Conservation (phyloP, 2,797 vertebrate genomes). For the Ctenopoma kingsleyae region DNA sequence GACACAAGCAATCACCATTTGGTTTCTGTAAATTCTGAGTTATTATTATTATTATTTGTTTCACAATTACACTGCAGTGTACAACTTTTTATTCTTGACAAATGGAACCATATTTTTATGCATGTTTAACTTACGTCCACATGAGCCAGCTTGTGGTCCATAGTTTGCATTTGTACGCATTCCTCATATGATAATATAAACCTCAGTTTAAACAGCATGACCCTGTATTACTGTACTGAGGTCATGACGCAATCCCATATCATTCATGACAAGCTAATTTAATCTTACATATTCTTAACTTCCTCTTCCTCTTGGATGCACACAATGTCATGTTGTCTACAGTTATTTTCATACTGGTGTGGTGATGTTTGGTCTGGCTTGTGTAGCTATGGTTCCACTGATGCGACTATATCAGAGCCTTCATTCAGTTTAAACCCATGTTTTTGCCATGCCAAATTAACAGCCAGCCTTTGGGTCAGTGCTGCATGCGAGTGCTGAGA, state of each 20-base stretch:
- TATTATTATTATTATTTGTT: neutral
- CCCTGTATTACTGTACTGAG: neutral
- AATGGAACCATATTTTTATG: too few relatives aligned
- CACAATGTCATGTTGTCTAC: conserved; percentile 1
- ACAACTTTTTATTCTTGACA: too few relatives aligned
- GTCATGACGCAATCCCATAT: neutral
- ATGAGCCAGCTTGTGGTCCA: neutral
- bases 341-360: conserved; percentile 37
- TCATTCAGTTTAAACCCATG: conserved; percentile 62
- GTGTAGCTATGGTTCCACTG: conserved; percentile 18
- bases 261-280: neutral
- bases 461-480: conserved; percentile 70
- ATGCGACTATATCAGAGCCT: conserved; percentile 42
- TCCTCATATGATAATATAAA: conserved; percentile 16
- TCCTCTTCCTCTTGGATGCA: neutral
- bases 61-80: neutral
- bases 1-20: too few relatives aligned
- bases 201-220: conserved; percentile 3
- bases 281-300: neutral
- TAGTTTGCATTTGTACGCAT: neutral
- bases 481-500: conserved; percentile 62
- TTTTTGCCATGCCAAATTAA: conserved; percentile 79
- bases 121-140: neutral
- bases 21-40: too few relatives aligned
- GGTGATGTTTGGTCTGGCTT: conserved; percentile 27